Evolutionary conservation across 2,888 invertebrate genomes (phyloP).

Genomic region (Cactoblastis cactorum): DNA sequence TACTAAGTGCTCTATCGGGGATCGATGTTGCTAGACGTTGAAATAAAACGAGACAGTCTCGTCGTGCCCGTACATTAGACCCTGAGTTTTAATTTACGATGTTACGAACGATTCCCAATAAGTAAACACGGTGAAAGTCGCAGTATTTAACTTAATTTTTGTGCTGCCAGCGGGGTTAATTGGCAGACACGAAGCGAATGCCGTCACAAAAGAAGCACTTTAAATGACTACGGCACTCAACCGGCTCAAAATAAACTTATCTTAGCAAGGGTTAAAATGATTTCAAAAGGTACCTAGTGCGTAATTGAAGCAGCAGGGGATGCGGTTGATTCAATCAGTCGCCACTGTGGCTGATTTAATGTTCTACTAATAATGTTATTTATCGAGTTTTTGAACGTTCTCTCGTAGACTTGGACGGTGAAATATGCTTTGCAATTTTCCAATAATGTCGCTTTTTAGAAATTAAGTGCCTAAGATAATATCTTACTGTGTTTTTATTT

Average conservation of each 20-base stretch:
- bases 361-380: slow-evolving; percentile 61
- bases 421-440: background rate
- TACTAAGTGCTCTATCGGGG: slow-evolving; percentile 10
- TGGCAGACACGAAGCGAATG: slow-evolving; percentile 68
- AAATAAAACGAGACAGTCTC: slow-evolving; percentile 18
- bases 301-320: slow-evolving; percentile 66
- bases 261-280: slow-evolving; percentile 77
- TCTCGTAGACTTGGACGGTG: slow-evolving; percentile 14
- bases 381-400: slow-evolving; percentile 66
- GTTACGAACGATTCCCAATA: slow-evolving; percentile 69
- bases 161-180: slow-evolving; percentile 71
- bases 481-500: too few relatives aligned
- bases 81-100: slow-evolving; percentile 60
- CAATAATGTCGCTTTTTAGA: background rate
- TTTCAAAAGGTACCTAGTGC: slow-evolving; percentile 57
- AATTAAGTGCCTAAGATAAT: too few relatives aligned
- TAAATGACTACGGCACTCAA: slow-evolving; percentile 63
- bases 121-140: slow-evolving; percentile 68
- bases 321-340: slow-evolving; percentile 68
- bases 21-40: slow-evolving; percentile 13
- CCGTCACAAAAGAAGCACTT: slow-evolving; percentile 78
- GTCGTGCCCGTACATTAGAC: slow-evolving; percentile 35
- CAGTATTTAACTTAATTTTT: slow-evolving; percentile 80
- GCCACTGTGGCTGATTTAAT: slow-evolving; percentile 70
- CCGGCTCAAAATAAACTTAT: slow-evolving; percentile 78